A percentile compares a stretch with the other conserved stretches of the same genome.
Evolutionary conservation across 2,888 invertebrate genomes (phyloP).

Genomic region (Tenthredo livida): DNA sequence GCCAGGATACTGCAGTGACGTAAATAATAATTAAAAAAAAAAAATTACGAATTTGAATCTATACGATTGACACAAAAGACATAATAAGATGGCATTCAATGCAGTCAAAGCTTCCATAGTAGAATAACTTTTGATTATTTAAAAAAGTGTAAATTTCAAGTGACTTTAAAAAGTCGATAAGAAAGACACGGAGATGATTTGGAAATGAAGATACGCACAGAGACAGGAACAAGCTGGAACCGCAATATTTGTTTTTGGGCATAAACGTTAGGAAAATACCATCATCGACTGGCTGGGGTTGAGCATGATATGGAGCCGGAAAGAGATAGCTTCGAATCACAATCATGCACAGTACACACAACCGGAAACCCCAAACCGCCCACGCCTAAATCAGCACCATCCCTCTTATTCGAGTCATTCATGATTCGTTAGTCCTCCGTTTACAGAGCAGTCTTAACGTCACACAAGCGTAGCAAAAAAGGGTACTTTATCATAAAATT

Average conservation of each 20-base stretch:
- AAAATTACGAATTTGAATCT: neutral
- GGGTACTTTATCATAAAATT: neutral
- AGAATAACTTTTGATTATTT: neutral
- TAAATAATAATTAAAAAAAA: neutral
- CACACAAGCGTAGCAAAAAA: neutral
- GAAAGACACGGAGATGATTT: neutral
- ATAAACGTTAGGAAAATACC: conserved; percentile 12
- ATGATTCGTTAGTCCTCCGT: conserved; percentile 17
- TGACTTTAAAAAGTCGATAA: neutral
- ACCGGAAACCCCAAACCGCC: conserved; percentile 74
- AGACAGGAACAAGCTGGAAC: neutral
- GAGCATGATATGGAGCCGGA: conserved; percentile 63
- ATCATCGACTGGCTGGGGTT: neutral
- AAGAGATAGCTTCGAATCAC: conserved; percentile 74
- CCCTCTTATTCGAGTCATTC: conserved; percentile 59
- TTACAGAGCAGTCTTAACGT: conserved; percentile 52
- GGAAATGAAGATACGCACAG: neutral
- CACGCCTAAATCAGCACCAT: conserved; percentile 60
- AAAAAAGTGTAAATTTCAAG: neutral
- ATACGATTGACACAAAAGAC: neutral
- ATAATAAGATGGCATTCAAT: neutral
- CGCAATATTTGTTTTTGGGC: neutral
- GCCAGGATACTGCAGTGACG: neutral
- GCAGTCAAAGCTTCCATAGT: neutral
- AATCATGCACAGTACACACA: conserved; percentile 62